These are phyloP conservation scores for Columba janthina DNA, from an alignment of 2,113 vertebrate genomes.

Conservation along the genomic window DNA sequence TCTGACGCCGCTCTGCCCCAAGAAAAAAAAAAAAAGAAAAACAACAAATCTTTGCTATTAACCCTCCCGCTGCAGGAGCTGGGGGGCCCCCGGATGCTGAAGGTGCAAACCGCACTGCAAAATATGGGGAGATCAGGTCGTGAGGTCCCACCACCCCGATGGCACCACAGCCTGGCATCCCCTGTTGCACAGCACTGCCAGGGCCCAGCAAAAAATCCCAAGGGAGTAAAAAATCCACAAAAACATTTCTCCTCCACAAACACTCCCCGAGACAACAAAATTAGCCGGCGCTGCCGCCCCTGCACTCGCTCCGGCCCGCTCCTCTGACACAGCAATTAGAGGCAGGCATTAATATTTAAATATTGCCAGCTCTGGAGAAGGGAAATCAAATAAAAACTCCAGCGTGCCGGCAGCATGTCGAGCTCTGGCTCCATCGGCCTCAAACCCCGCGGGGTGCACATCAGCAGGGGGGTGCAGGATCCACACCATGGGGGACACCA, in stretches of 20 bases:
- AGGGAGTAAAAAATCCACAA: neutral
- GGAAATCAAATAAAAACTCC: slow-evolving; percentile 27
- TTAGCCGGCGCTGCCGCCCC: neutral
- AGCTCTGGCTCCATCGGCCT: neutral
- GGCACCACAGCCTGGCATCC: neutral
- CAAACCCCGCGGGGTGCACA: neutral
- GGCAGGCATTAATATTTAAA: slow-evolving; percentile 46
- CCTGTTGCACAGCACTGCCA: rapidly evolving
- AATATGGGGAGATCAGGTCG: neutral
- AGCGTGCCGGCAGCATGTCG: neutral
- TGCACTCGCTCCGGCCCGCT: neutral
- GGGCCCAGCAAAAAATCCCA: neutral
- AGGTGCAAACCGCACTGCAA: neutral
- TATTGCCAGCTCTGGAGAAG: slow-evolving; percentile 30
- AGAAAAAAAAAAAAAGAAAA: neutral
- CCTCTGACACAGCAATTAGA: slow-evolving; percentile 46
- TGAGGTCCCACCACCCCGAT: rapidly evolving
- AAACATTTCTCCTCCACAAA: slow-evolving; percentile 29
- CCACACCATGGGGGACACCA: neutral
- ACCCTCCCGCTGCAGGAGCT: neutral
- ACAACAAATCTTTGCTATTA: neutral
- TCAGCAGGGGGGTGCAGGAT: neutral
- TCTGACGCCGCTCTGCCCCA: neutral
- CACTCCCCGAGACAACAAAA: slow-evolving; percentile 13
- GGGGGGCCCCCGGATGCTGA: neutral